A percentile compares a stretch with the other conserved stretches of the same genome.
phyloP scores from a whole-genome alignment of 2,797 vertebrate species.

The Todus mexicanus region DNA sequence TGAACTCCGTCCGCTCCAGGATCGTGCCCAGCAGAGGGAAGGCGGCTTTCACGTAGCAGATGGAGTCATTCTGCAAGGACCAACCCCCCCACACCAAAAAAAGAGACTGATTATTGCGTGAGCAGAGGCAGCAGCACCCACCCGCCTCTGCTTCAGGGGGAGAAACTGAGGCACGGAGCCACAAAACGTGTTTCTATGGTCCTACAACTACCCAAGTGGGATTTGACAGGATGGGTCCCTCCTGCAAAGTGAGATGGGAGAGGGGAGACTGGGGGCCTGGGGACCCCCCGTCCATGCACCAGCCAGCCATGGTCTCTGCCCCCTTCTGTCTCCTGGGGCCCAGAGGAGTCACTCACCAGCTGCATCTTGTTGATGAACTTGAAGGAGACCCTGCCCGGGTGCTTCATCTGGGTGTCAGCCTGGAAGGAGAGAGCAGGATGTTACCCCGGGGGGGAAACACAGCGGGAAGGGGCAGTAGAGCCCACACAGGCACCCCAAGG shows the following conservation, averaged over 20 bases:
- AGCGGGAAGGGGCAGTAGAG: neutral
- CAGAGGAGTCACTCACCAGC: slow-evolving; percentile 67
- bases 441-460: neutral
- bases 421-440: slow-evolving; percentile 43
- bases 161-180: neutral
- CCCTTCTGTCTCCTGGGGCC: neutral
- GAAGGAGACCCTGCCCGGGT: slow-evolving; percentile 63
- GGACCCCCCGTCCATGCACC: rapidly evolving
- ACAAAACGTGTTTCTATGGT: neutral
- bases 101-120: neutral
- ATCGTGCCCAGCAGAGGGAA: slow-evolving; percentile 63
- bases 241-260: neutral
- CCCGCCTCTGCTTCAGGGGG: neutral
- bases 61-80: slow-evolving; percentile 21
- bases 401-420: slow-evolving; percentile 79
- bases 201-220: neutral
- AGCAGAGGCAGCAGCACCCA: neutral
- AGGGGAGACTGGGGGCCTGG: neutral
- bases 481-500: rapidly evolving
- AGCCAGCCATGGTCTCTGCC: neutral
- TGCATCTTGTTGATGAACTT: slow-evolving; percentile 60
- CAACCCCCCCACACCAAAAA: rapidly evolving
- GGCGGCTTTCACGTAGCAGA: slow-evolving; percentile 75
- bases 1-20: slow-evolving; percentile 67
- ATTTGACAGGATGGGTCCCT: neutral